Conservation (phyloP, 2,113 vertebrate species). For the Genyomyrus donnyi region DNA sequence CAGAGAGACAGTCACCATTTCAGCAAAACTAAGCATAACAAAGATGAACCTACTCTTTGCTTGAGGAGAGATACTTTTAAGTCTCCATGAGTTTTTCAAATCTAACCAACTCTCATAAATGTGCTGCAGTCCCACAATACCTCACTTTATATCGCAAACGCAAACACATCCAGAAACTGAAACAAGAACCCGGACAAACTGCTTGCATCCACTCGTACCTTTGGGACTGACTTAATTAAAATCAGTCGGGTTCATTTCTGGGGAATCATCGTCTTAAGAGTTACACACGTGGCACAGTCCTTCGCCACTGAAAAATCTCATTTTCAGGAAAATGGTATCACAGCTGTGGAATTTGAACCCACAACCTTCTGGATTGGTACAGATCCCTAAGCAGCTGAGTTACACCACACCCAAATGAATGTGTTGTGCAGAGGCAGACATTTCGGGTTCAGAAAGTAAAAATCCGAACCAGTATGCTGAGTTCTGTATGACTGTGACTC, state of each 20-base stretch:
- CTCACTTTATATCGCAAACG: neutral
- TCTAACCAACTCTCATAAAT: neutral
- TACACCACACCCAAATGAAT: neutral
- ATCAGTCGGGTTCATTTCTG: neutral
- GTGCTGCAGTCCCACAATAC: neutral
- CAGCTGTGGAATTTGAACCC: neutral
- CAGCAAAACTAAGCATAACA: neutral
- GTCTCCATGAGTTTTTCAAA: neutral
- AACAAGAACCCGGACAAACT: neutral
- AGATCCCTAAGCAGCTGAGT: neutral
- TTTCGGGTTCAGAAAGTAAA: too few relatives aligned
- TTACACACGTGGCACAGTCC: neutral
- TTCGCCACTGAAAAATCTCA: neutral
- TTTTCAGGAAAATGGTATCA: neutral
- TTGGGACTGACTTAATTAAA: neutral
- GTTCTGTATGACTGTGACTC: too few relatives aligned
- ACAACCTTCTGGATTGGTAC: neutral
- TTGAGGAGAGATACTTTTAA: neutral
- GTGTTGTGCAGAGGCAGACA: neutral
- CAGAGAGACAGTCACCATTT: neutral
- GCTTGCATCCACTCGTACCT: neutral
- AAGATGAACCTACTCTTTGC: neutral
- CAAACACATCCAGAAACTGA: neutral
- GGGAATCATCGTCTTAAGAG: neutral
- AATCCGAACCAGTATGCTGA: too few relatives aligned